Base-by-base conservation (phyloP, 1,140 invertebrate species). In the Apis florea region DNA sequence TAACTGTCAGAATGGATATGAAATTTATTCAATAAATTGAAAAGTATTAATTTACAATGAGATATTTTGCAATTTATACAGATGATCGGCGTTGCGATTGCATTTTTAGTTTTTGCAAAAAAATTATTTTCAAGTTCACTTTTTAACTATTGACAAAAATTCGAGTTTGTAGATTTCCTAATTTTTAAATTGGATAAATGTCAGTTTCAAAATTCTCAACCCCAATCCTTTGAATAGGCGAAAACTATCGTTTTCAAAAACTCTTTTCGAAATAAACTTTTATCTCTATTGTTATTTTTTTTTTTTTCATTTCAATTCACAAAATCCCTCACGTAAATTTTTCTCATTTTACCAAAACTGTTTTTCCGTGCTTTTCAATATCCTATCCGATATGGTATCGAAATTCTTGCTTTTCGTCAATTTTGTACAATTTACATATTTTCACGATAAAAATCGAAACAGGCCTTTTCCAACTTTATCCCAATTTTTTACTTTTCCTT, bases 311-410 rank as follows among this genome's bases (percentile, higher is more conserved):
- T 21, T 15, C 12, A 17, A 51, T 68, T 24, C 66, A 68, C 47
- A n/a, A 49, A 49, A 49, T 49, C 1, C 47, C 9, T 2, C 6
- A 3, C 12, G 47, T 9, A n/a, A 49, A 68, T 68, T 68, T 68
- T 68, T 24, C 19, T 13, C 13, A 40, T 49, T 68, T 49, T 49
- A 2, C 11, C 40, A 10, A 67, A 49, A 68, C 8, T n/a, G 66
- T 9, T 68, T 68, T 68, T 24, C 40, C 31, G 31, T n/a, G 40
- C 21, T 67, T 67, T 67, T 47, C 40, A 67, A 67, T 67, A 67
- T 49, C 40, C 64, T 15, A 67, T 8, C 40, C 64, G 21, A 67
- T 49, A 67, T 13, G 40, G 21, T n/a, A 47, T n/a, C 21, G 64
- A 47, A 67, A n/a, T 17, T 17, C 8, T 63, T 31, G 9, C 61